Evolutionary conservation across 2,113 vertebrate species (phyloP).

Genomic region (Brevimyrus niger): DNA sequence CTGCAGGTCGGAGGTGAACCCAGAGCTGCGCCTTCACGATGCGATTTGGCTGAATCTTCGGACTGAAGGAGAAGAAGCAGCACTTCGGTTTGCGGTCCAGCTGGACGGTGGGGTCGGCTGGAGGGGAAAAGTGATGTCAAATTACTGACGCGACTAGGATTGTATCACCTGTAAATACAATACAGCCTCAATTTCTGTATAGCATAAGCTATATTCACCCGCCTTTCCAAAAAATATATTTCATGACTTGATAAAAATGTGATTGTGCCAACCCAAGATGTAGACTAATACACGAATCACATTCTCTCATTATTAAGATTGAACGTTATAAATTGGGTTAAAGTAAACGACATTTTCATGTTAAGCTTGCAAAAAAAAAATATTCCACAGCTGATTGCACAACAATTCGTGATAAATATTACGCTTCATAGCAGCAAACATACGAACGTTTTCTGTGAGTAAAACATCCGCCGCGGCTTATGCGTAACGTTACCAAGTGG

Average conservation of each 20-base stretch:
- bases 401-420: neutral
- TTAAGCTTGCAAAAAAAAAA: neutral
- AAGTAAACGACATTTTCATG: neutral
- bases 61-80: conserved; percentile 82
- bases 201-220: neutral
- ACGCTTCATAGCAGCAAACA: neutral
- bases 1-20: conserved; percentile 75
- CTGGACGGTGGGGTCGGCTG: conserved; percentile 69
- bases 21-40: conserved; percentile 79
- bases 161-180: neutral
- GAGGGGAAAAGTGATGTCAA: conserved; percentile 50
- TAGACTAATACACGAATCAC: neutral
- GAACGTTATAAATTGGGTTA: neutral
- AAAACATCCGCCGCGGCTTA: neutral
- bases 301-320: neutral
- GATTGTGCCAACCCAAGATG: neutral
- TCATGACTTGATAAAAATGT: neutral
- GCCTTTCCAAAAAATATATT: neutral
- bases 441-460: neutral
- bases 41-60: conserved; percentile 78
- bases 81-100: conserved; percentile 72
- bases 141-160: neutral
- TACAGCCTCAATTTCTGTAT: neutral
- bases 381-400: neutral
- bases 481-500: neutral